Evolutionary conservation across 2,888 invertebrate species (phyloP).

Genomic region (Volucella zonaria): DNA sequence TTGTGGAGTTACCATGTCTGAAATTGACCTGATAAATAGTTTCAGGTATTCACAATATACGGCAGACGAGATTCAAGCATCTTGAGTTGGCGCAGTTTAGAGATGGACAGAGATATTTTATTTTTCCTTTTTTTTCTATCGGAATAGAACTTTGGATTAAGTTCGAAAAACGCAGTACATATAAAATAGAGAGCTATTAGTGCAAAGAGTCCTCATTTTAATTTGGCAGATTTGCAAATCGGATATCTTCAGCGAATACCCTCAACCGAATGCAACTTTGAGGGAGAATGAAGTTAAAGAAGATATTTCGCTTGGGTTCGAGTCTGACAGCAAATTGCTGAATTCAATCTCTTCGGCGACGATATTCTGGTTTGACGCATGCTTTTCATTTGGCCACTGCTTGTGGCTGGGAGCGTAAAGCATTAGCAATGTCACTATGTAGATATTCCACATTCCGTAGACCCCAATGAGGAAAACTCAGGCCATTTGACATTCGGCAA

Average conservation of each 20-base stretch:
- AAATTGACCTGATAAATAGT: too few relatives aligned
- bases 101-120: too few relatives aligned
- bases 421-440: conserved; percentile 96
- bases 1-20: too few relatives aligned
- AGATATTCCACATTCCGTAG: conserved; percentile 99
- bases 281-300: conserved; percentile 93
- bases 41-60: too few relatives aligned
- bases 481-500: conserved; percentile 96
- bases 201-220: background rate
- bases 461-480: conserved; percentile 99
- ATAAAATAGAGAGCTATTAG: background rate
- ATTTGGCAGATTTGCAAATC: conserved; percentile 23
- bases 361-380: conserved; percentile 83
- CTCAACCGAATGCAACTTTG: conserved; percentile 92
- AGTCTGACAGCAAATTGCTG: conserved; percentile 90
- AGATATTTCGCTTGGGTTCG: conserved; percentile 92
- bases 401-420: conserved; percentile 99
- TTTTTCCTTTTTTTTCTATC: too few relatives aligned
- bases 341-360: conserved; percentile 96
- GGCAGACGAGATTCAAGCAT: too few relatives aligned
- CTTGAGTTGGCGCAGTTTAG: too few relatives aligned
- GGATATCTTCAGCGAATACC: background rate
- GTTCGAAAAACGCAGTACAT: conserved; percentile 1
- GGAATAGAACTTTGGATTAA: background rate
- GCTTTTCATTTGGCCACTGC: conserved; percentile 91